Conservation (phyloP, 1,140 invertebrate genomes). For the Drosophila mayri region DNA sequence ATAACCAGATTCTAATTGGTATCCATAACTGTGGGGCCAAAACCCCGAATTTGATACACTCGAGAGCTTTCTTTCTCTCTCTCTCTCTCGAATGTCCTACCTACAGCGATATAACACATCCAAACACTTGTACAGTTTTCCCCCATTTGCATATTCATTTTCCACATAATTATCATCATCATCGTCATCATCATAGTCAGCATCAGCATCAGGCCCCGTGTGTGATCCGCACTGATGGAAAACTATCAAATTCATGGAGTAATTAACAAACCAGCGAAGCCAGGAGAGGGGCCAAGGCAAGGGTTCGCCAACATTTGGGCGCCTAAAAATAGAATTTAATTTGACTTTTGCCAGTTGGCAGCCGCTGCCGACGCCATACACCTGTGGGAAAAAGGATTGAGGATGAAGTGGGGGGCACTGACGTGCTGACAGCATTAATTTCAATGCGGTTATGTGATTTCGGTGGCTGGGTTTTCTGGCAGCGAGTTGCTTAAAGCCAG, state of each 20-base stretch:
- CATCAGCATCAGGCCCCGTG: constrained; percentile 15
- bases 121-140: constrained; percentile 19
- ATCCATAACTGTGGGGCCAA: constrained; percentile 44
- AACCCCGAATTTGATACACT: constrained; percentile 46
- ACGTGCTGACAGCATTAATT: constrained; percentile 52
- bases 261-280: constrained; percentile 42
- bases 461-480: constrained; percentile 10
- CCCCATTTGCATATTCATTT: constrained; percentile 56
- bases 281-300: neutral
- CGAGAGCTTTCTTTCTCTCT: constrained; percentile 23
- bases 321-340: constrained; percentile 58
- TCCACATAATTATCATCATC: constrained; percentile 38
- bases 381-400: constrained; percentile 36
- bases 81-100: too few relatives aligned
- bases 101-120: neutral
- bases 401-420: constrained; percentile 12
- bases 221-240: constrained; percentile 55
- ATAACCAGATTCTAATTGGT: constrained; percentile 53
- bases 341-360: constrained; percentile 57
- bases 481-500: constrained; percentile 30
- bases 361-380: constrained; percentile 17
- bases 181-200: neutral
- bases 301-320: constrained; percentile 37
- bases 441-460: constrained; percentile 47
- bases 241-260: constrained; percentile 61